Percentiles rank a stretch among this genome's conserved stretches.
phyloP scores from a whole-genome alignment of 2,888 invertebrate genomes.

The Timema podura region DNA sequence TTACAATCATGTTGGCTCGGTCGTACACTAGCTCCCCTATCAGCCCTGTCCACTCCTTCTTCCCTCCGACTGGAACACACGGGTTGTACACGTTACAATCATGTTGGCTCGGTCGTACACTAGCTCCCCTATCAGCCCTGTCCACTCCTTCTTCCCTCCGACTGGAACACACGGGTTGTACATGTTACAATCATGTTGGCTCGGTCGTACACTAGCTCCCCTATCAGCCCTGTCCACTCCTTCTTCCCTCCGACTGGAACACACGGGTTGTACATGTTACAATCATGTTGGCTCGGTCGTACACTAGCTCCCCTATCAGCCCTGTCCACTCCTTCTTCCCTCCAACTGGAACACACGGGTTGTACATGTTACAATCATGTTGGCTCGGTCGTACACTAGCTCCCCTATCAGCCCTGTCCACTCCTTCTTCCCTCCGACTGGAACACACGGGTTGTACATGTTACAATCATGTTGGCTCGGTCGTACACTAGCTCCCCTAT shows the following conservation, averaged over 20 bases:
- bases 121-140: constrained; percentile 90
- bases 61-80: constrained; percentile 61
- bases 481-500: constrained; percentile 91
- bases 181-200: constrained; percentile 89
- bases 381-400: constrained; percentile 84
- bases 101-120: constrained; percentile 90
- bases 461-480: constrained; percentile 90
- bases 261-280: constrained; percentile 47
- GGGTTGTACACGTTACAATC: constrained; percentile 95
- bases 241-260: constrained; percentile 67
- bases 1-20: constrained; percentile 94
- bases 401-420: constrained; percentile 97
- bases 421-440: constrained; percentile 75
- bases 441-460: constrained; percentile 28
- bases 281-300: constrained; percentile 91
- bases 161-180: constrained; percentile 41
- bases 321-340: constrained; percentile 95
- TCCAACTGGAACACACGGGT: constrained; percentile 47
- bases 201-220: constrained; percentile 83
- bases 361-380: constrained; percentile 75
- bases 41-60: constrained; percentile 94
- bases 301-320: constrained; percentile 88
- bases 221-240: constrained; percentile 95
- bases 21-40: constrained; percentile 91
- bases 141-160: constrained; percentile 89